Evolutionary conservation across 2,113 vertebrate species (phyloP).

Genomic region (Hippoglossus stenolepis): DNA sequence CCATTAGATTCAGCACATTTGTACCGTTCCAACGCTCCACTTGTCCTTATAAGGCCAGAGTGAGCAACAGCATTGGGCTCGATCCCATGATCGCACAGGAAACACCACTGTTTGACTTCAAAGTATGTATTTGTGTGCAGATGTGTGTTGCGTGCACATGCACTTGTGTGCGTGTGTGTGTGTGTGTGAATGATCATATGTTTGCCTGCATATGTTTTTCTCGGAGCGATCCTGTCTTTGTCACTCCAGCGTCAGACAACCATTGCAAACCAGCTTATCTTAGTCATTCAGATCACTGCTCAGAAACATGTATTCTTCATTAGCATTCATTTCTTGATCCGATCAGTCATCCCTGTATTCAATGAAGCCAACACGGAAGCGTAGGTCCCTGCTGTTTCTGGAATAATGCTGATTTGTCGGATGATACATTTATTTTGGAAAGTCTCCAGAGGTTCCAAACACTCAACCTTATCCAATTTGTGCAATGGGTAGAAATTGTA

Average conservation of each 20-base stretch:
- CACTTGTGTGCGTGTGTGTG: neutral
- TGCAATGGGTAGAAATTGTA: slow-evolving; percentile 45
- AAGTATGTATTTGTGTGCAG: slow-evolving; percentile 18
- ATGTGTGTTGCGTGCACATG: neutral
- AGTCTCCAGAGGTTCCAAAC: slow-evolving; percentile 45
- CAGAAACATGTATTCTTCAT: slow-evolving; percentile 2
- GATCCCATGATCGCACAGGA: slow-evolving; percentile 45
- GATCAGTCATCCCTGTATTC: slow-evolving; percentile 4
- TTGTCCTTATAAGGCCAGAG: slow-evolving; percentile 64
- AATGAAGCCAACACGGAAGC: slow-evolving; percentile 21
- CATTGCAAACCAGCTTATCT: neutral
- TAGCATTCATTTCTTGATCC: slow-evolving; percentile 1
- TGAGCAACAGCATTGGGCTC: slow-evolving; percentile 27
- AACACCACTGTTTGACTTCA: slow-evolving; percentile 26
- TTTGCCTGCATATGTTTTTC: neutral
- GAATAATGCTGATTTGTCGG: slow-evolving; percentile 51
- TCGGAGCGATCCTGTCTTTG: neutral
- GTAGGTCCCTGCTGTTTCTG: slow-evolving; percentile 34
- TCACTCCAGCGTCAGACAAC: neutral
- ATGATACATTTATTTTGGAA: slow-evolving; percentile 42
- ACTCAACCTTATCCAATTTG: slow-evolving; percentile 49
- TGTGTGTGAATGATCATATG: neutral
- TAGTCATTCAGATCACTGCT: slow-evolving; percentile 10
- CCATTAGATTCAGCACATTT: slow-evolving; percentile 69
- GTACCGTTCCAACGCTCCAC: slow-evolving; percentile 20